phyloP scores from a whole-genome alignment of 2,888 invertebrate genomes.

The Nasonovia ribisnigri region DNA sequence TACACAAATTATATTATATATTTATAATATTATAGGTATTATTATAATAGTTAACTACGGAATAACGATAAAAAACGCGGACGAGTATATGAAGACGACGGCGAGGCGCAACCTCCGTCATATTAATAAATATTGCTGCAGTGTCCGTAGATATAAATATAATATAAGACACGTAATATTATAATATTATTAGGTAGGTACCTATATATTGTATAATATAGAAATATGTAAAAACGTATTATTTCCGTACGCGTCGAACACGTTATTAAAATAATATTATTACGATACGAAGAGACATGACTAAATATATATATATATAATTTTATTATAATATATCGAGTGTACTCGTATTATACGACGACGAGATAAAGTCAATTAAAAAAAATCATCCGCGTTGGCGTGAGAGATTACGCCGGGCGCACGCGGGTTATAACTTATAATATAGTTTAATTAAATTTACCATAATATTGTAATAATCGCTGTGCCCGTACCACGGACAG shows the following conservation, averaged over 20 bases:
- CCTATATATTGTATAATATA: background rate
- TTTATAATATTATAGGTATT: too few species aligned
- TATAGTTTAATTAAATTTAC: slow-evolving; percentile 44
- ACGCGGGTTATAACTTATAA: background rate
- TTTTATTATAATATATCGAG: background rate
- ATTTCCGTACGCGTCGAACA: background rate
- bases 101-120: background rate
- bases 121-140: background rate
- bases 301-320: background rate
- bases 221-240: background rate
- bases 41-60: background rate
- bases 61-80: background rate
- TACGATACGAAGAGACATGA: background rate
- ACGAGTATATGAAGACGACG: background rate
- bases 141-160: background rate
- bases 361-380: slow-evolving; percentile 13
- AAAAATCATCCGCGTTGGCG: slow-evolving; percentile 11
- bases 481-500: background rate
- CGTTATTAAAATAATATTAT: background rate
- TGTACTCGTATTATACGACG: background rate
- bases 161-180: background rate
- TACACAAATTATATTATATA: background rate
- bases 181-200: background rate
- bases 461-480: background rate
- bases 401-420: background rate